Conservation (phyloP, 2,113 vertebrate species). For the Platichthys stellatus region DNA sequence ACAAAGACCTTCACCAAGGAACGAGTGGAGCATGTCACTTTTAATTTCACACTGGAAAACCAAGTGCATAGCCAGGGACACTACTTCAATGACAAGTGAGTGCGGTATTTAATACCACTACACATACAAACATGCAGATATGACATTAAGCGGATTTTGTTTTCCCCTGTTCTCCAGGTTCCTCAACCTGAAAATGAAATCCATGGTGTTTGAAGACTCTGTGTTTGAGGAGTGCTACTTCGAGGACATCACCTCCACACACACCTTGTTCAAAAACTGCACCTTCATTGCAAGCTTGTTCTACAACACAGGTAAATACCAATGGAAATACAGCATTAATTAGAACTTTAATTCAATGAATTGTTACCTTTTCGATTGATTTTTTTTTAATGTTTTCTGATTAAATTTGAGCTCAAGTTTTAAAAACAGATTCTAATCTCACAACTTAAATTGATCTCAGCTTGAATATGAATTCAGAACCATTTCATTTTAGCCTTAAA, state of each 20-base stretch:
- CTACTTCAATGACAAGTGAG: slow-evolving; percentile 96
- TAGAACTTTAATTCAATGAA: neutral
- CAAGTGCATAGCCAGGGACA: slow-evolving; percentile 92
- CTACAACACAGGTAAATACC: slow-evolving; percentile 92
- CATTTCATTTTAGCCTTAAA: neutral
- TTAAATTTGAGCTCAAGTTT: no score
- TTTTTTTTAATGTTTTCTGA: no score
- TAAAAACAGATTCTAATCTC: no score
- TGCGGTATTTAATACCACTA: neutral
- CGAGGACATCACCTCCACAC: slow-evolving; percentile 95
- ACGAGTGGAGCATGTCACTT: slow-evolving; percentile 90
- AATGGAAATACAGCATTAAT: neutral
- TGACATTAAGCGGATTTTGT: neutral
- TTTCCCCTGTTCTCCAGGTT: slow-evolving; percentile 81
- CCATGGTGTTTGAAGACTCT: slow-evolving; percentile 94
- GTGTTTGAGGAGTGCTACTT: slow-evolving; percentile 97
- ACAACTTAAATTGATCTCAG: no score
- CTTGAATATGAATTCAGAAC: neutral
- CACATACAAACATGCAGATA: neutral
- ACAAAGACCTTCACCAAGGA: slow-evolving; percentile 91
- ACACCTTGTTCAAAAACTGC: slow-evolving; percentile 97
- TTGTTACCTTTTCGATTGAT: neutral
- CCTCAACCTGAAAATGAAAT: slow-evolving; percentile 95
- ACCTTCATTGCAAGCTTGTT: slow-evolving; percentile 93
- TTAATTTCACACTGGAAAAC: slow-evolving; percentile 98